Percentiles rank a stretch among this genome's conserved stretches.
Conservation (phyloP, 2,888 invertebrate genomes). For the Ferdinandea cuprea region DNA sequence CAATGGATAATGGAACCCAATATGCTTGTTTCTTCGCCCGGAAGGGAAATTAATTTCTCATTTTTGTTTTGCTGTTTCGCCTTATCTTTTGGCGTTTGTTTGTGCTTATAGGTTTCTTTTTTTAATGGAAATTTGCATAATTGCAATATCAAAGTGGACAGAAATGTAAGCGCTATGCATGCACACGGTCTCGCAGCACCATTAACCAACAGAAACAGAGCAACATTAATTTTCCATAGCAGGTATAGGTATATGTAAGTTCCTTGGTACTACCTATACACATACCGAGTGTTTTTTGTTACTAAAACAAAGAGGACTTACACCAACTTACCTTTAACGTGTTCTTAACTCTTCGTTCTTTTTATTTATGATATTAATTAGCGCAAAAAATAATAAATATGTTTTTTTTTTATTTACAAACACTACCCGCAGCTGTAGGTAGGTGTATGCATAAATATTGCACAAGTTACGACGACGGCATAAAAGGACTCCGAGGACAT, state of each 20-base stretch:
- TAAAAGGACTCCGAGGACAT: conserved; percentile 1
- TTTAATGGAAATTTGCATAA: conserved; percentile 14
- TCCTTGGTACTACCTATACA: too few relatives aligned
- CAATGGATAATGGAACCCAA: not conserved
- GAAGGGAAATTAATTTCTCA: conserved; percentile 3
- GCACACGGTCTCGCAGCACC: not conserved
- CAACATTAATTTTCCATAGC: conserved; percentile 4
- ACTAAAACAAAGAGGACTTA: conserved; percentile 43
- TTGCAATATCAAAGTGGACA: not conserved
- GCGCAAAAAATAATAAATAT: conserved; percentile 34
- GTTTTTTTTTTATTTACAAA: not conserved
- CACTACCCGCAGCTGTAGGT: not conserved
- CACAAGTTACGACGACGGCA: conserved; percentile 21
- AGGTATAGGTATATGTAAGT: too few relatives aligned
- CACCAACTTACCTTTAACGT: conserved; percentile 36
- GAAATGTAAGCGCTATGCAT: conserved; percentile 6
- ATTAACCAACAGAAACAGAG: not conserved
- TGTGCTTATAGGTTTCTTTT: not conserved
- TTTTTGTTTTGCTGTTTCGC: not conserved
- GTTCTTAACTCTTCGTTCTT: conserved; percentile 31
- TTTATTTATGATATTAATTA: conserved; percentile 40
- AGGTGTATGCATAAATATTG: conserved; percentile 14
- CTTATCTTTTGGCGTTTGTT: not conserved
- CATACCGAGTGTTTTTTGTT: conserved; percentile 39
- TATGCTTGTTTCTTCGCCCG: not conserved